Evolutionary conservation across 2,888 invertebrate genomes (phyloP), one percentile per base, ranked within the genome.

Genomic region (Seladonia tumulorum): DNA sequence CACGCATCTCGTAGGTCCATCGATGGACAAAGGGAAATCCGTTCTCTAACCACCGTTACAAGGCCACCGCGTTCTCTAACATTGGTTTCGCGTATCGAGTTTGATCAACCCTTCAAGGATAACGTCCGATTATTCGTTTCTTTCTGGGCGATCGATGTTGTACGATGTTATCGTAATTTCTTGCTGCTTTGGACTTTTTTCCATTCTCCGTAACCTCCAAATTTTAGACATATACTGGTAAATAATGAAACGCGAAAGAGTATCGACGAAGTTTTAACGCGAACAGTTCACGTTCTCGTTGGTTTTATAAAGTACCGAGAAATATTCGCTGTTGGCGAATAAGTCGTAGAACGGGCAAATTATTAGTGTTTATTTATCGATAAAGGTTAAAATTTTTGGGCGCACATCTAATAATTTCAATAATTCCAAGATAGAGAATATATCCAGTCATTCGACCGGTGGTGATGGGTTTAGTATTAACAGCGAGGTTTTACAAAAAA

Each of bases 11-110:
- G 72, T 53, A 22, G 47, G 68, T 25, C 57, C 81, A 29, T 57
- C 25, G 60, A 16, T 60, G 47, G 47, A 70, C 82, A 57, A 82
- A 80, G 82, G 82, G 82, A 80, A 81, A 82, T 25, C 22, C 18
- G 18, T 68, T 68, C 39, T 68, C 22, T 4, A 10, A 8, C 22
- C 39, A 35, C 68, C 12, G 39, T 68, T 22, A 5, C 63, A 35
- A 35, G 16, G 18, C 35, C 29, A 29, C 57, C n/a, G 1, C n/a
- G n/a, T n/a, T 57, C 22, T n/a, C 57, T 1, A 4, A 22, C 22
- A 53, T n/a, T 53, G 3, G 10, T 53, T n/a, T n/a, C 10, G 3
- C 3, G 10, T 53, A n/a, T n/a, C n/a, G 2, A 53, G 3, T 8
- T 3, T n/a, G 10, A n/a, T 53, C n/a, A n/a, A 53, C 22, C 10